Evolutionary conservation across 2,888 invertebrate genomes (phyloP).

Genomic region (Nineta flava): DNA sequence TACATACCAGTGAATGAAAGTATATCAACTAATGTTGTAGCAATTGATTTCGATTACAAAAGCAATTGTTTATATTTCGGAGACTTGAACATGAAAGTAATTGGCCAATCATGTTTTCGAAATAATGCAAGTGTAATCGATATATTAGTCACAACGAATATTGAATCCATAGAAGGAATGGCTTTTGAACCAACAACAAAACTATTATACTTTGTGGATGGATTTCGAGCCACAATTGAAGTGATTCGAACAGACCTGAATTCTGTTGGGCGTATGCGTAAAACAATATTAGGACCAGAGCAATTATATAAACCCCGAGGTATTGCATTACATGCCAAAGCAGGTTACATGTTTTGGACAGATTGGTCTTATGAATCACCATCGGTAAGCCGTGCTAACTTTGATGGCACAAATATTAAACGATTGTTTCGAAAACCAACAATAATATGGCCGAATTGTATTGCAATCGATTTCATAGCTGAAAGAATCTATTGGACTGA

Average conservation of each 20-base stretch:
- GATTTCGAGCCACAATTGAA: constrained; percentile 61
- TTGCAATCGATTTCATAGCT: constrained; percentile 67
- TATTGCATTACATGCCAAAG: constrained; percentile 68
- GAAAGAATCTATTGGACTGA: constrained; percentile 80
- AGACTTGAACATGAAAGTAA: constrained; percentile 63
- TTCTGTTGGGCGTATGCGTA: constrained; percentile 53
- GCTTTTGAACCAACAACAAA: constrained; percentile 79
- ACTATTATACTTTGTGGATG: constrained; percentile 77
- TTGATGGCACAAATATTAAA: constrained; percentile 57
- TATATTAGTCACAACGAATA: constrained; percentile 53
- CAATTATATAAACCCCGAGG: constrained; percentile 55
- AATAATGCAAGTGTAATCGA: constrained; percentile 49
- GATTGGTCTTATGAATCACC: constrained; percentile 73
- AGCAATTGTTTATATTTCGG: constrained; percentile 83
- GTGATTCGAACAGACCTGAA: constrained; percentile 52
- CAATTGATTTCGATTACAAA: constrained; percentile 71
- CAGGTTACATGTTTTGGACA: constrained; percentile 73
- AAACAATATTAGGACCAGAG: constrained; percentile 52
- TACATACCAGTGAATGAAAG: constrained; percentile 56
- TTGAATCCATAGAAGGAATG: constrained; percentile 76
- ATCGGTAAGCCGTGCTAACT: constrained; percentile 59
- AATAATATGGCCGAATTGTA: constrained; percentile 77
- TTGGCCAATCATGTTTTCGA: constrained; percentile 58
- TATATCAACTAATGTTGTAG: constrained; percentile 68
- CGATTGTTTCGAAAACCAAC: constrained; percentile 45